Base-by-base conservation (phyloP, 2,888 invertebrate species). In the Tuberolachnus salignus region DNA sequence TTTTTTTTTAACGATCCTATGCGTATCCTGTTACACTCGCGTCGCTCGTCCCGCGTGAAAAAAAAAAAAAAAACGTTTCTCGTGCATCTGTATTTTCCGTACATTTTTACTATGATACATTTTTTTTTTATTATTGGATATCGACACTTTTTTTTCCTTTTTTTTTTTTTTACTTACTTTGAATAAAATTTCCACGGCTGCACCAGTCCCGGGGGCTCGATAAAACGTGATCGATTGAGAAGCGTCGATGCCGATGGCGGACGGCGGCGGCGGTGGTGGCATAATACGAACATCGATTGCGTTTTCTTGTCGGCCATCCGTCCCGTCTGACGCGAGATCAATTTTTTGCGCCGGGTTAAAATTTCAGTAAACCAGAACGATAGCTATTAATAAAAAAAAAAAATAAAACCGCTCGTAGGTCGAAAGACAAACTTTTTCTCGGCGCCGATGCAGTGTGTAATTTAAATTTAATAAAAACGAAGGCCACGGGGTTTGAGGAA, bases 391-490 rank as follows among this genome's bases (percentile, higher is more conserved):
- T 19, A 69, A 19, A 59, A 19, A 53, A 51, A 13, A 34, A 34
- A 34, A 3, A 34, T 4, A 34, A 34, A 34, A 34, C 34, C 34
- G 34, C 19, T 3, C 6, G 8, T 14, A 34, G 34, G 26, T 67
- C 13, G 8, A 53, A 42, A 69, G 13, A 34, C 34, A 19, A 19
- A 51, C 26, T 51, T n/a, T 69, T 13, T 13, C 4, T 3, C n/a
- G 66, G 16, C 16, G 34, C n/a, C 23, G n/a, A 6, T 51, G 21
- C 21, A 21, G 1, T 55, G 1, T 55, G 21, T 21, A 34, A 51
- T 53, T 34, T 19, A n/a, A 69, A 69, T 69, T 69, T 69, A 53
- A 69, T 69, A 51, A 69, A 53, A 69, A 67, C 67, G 2, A 67
- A 51, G 53, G n/a, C 10, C 14, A 51, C 53, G 53, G 11, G 0